Conservation (phyloP, 2,888 invertebrate genomes). For the Agonopterix arenella region DNA sequence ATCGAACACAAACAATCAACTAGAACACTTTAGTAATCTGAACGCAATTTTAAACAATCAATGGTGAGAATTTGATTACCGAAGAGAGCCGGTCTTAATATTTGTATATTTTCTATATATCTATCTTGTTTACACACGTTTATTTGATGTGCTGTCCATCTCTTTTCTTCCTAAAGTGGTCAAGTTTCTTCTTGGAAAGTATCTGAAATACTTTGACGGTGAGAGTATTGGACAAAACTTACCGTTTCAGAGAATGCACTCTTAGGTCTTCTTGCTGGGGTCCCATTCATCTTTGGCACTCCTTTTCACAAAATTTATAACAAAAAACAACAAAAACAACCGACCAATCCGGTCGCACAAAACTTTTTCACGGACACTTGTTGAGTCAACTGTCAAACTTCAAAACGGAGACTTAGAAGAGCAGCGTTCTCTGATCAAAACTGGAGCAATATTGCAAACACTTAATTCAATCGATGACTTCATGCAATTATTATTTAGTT, state of each 20-base stretch:
- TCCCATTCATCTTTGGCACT: conserved; percentile 64
- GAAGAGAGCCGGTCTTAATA: conserved; percentile 1
- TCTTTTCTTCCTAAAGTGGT: neutral
- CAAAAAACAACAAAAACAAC: conserved; percentile 45
- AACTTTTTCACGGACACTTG: conserved; percentile 70
- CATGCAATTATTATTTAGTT: conserved; percentile 54
- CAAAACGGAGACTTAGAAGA: conserved; percentile 13
- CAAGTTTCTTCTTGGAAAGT: conserved; percentile 2
- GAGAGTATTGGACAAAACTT: conserved; percentile 21
- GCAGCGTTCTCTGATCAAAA: too few relatives aligned
- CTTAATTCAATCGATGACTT: conserved; percentile 70
- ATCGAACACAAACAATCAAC: too few relatives aligned
- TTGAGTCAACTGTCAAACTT: conserved; percentile 54
- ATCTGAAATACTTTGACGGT: too few relatives aligned
- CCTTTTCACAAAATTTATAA: conserved; percentile 20
- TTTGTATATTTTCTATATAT: neutral
- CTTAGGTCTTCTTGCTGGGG: conserved; percentile 65
- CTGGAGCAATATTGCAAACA: conserved; percentile 7
- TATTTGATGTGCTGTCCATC: neutral
- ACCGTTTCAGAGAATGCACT: conserved; percentile 70
- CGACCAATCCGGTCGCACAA: conserved; percentile 49
- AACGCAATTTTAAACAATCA: neutral
- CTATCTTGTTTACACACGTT: conserved; percentile 8
- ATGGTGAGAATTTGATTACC: conserved; percentile 1
- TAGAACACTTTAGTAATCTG: neutral